A percentile compares a stretch with the other conserved stretches of the same genome.
Conservation (phyloP, 2,797 vertebrate species). For the Remorina albescens region DNA sequence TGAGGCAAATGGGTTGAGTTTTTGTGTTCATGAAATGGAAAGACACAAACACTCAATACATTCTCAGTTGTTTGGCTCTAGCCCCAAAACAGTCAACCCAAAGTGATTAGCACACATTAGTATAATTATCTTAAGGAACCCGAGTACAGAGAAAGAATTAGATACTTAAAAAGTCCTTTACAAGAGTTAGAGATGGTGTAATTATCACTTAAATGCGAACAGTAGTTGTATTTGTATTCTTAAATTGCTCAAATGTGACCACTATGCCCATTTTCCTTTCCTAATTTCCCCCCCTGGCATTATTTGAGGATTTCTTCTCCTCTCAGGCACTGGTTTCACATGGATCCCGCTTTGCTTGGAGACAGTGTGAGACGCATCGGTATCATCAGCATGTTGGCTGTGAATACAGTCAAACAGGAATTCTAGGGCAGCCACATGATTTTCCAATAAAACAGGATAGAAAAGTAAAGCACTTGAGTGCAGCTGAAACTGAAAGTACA, state of each 20-base stretch:
- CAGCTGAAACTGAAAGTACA: neutral
- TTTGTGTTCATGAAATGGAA: neutral
- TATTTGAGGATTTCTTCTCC: neutral
- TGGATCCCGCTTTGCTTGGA: constrained; percentile 4
- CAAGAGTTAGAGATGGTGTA: neutral
- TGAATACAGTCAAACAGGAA: constrained; percentile 21
- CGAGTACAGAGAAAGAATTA: neutral
- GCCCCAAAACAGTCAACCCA: neutral
- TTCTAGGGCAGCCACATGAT: constrained; percentile 18
- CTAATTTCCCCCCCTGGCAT: neutral
- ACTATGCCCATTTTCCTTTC: neutral
- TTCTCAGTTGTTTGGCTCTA: constrained; percentile 1
- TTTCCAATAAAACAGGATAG: neutral
- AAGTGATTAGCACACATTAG: neutral
- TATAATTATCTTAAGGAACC: neutral
- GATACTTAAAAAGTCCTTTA: neutral
- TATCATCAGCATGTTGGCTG: constrained; percentile 5
- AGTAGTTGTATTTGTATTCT: neutral
- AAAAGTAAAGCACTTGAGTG: constrained; percentile 14
- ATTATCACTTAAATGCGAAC: neutral
- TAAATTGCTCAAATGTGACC: neutral
- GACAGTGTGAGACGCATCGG: constrained; percentile 15
- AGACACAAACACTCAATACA: neutral
- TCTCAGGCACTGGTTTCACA: constrained; percentile 3
- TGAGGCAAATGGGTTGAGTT: neutral